phyloP scores from a whole-genome alignment of 2,797 vertebrate species.

The Chiloscyllium punctatum region DNA sequence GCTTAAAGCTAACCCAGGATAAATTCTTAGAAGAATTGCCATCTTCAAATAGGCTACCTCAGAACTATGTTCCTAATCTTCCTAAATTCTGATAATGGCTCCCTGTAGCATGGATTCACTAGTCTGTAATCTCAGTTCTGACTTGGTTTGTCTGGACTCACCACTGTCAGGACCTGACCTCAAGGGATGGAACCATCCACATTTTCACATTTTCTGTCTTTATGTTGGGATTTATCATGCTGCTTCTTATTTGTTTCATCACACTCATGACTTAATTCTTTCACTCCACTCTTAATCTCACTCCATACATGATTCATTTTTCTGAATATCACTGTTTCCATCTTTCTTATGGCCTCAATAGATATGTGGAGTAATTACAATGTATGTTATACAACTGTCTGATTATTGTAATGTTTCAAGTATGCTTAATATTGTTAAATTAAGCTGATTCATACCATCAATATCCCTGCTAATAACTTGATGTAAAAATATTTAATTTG shows the following conservation, averaged over 20 bases:
- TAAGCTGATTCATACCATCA: background rate
- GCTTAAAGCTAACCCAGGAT: background rate
- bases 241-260: conserved; percentile 12
- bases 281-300: conserved; percentile 11
- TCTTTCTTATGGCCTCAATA: background rate
- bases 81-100: too few relatives aligned
- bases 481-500: background rate
- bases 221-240: background rate
- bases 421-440: conserved; percentile 4
- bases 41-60: background rate
- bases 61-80: background rate
- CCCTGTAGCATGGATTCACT: background rate
- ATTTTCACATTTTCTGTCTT: conserved; percentile 3
- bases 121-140: background rate
- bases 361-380: background rate
- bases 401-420: background rate
- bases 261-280: conserved; percentile 10
- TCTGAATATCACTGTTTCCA: background rate
- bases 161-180: conserved; percentile 20
- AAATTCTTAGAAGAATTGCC: background rate
- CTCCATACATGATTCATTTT: background rate
- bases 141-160: conserved; percentile 8
- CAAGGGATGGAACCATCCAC: conserved; percentile 16
- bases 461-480: background rate
- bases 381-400: background rate